A percentile compares a stretch with the other conserved stretches of the same genome.
phyloP scores from a whole-genome alignment of 2,888 invertebrate species.

The Archips xylosteana region DNA sequence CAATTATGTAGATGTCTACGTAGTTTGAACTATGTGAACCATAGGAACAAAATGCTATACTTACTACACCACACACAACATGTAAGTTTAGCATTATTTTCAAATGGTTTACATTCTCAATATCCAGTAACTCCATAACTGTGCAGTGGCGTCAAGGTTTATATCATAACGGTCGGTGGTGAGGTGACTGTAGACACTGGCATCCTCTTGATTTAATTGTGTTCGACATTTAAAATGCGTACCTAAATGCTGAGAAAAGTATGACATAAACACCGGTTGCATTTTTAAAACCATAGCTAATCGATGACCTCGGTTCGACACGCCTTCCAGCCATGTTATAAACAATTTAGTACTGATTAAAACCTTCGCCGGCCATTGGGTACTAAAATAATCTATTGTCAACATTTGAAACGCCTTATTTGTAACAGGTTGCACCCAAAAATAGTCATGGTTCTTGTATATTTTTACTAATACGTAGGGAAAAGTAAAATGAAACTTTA shows the following conservation, averaged over 20 bases:
- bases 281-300: slow-evolving; percentile 57
- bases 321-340: slow-evolving; percentile 47
- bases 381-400: slow-evolving; percentile 40
- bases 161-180: too few relatives aligned
- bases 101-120: too few relatives aligned
- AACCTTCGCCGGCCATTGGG: slow-evolving; percentile 64
- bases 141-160: too few relatives aligned
- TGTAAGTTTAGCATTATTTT: too few relatives aligned
- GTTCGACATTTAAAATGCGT: too few relatives aligned
- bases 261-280: slow-evolving; percentile 15
- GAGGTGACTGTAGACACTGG: too few relatives aligned
- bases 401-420: slow-evolving; percentile 25
- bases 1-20: too few relatives aligned
- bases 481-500: background rate
- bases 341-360: slow-evolving; percentile 57
- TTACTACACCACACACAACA: too few relatives aligned
- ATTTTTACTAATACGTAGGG: background rate
- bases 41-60: too few relatives aligned
- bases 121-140: too few relatives aligned
- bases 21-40: too few relatives aligned
- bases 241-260: slow-evolving; percentile 12
- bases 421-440: slow-evolving; percentile 15
- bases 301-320: slow-evolving; percentile 61
- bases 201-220: too few relatives aligned
- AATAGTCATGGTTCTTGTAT: slow-evolving; percentile 10